Conservation (phyloP, 92 coral and sea anemone genomes). For the Epizoanthus rinbou region DNA sequence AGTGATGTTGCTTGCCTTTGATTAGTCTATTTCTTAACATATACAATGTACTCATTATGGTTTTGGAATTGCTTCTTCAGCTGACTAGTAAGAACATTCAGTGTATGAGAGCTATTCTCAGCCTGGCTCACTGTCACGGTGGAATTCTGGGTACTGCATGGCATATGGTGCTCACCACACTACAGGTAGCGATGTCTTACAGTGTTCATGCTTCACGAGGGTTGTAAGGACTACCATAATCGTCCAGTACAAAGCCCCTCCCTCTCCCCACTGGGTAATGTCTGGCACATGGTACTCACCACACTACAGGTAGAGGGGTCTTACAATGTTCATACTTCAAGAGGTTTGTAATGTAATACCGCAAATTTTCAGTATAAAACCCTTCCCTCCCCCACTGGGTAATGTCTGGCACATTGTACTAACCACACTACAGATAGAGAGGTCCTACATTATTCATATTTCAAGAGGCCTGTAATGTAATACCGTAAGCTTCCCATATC, state of each 20-base stretch:
- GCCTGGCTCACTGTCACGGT: conserved; percentile 98
- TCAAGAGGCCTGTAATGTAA: background rate
- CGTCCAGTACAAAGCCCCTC: no score
- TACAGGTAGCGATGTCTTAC: conserved; percentile 67
- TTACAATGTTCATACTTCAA: no score
- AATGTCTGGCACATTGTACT: no score
- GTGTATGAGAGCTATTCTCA: conserved; percentile 91
- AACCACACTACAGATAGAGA: no score
- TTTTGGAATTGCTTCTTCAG: conserved; percentile 41
- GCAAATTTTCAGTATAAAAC: background rate
- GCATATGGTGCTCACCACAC: conserved; percentile 96
- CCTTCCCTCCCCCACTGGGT: no score
- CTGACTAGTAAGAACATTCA: conserved; percentile 94
- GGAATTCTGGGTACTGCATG: conserved; percentile 93
- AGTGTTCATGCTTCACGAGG: background rate
- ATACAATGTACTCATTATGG: background rate
- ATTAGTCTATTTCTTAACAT: no score
- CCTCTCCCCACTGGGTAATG: no score
- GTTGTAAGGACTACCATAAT: background rate
- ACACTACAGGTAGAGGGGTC: background rate
- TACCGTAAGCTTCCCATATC: background rate
- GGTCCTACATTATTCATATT: background rate
- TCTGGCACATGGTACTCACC: no score
- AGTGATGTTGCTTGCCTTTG: no score
- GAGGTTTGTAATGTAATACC: background rate